A percentile compares a stretch with the other conserved stretches of the same genome.
These are phyloP conservation scores for Brachyhypopomus occidentalis DNA, from an alignment of 2,113 vertebrate species.

Conservation along the genomic window DNA sequence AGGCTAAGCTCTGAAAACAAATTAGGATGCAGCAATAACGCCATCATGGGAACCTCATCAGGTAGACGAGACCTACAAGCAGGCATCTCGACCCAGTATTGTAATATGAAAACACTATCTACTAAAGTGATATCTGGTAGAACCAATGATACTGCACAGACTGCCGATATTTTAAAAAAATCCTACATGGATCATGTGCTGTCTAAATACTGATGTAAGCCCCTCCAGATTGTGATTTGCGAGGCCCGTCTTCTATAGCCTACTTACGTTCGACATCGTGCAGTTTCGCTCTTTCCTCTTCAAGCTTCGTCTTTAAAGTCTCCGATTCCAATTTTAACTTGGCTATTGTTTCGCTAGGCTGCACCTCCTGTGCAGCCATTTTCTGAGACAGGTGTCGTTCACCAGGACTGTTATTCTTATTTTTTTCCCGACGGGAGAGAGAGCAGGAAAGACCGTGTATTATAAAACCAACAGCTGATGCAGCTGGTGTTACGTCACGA, in stretches of 20 bases:
- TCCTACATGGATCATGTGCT: no score
- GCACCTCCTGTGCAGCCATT: conserved; percentile 95
- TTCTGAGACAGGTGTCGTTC: conserved; percentile 49
- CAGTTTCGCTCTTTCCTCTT: conserved; percentile 96
- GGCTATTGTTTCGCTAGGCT: conserved; percentile 87
- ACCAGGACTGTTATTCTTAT: neutral
- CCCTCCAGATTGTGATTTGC: neutral
- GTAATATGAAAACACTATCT: no score
- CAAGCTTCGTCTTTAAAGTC: conserved; percentile 91
- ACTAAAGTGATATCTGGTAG: no score
- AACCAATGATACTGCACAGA: no score
- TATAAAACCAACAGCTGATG: conserved; percentile 71
- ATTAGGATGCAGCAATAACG: neutral
- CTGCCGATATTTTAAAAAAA: no score
- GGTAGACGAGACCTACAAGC: neutral
- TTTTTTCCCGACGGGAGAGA: neutral
- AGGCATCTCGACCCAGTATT: no score
- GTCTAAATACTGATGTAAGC: neutral
- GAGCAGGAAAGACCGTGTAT: neutral
- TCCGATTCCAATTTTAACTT: conserved; percentile 92
- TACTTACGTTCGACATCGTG: conserved; percentile 97
- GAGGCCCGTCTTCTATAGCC: conserved; percentile 42
- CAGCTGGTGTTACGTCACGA: conserved; percentile 76
- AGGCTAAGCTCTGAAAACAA: neutral
- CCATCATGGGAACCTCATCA: neutral